phyloP scores from a whole-genome alignment of 2,113 vertebrate genomes.

The Cyanoliseus patagonus region DNA sequence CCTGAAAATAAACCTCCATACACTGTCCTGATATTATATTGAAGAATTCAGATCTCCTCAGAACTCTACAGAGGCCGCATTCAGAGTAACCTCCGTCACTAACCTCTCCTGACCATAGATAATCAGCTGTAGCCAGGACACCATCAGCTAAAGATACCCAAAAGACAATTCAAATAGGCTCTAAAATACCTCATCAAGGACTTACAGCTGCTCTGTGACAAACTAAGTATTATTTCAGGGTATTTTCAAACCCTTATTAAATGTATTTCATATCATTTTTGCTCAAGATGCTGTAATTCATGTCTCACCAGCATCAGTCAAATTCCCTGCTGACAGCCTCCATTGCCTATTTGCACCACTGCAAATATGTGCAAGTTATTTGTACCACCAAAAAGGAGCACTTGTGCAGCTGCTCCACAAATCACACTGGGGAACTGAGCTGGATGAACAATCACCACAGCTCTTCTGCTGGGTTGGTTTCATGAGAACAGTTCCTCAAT shows the following conservation, averaged over 20 bases:
- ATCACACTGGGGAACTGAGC: fast-evolving
- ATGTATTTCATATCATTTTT: background rate
- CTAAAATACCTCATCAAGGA: background rate
- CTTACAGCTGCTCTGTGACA: background rate
- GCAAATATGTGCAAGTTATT: background rate
- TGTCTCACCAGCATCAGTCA: background rate
- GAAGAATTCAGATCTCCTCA: background rate
- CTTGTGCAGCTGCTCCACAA: background rate
- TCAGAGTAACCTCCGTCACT: background rate
- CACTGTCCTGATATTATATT: background rate
- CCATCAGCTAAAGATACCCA: background rate
- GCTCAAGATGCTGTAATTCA: background rate
- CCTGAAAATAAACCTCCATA: background rate
- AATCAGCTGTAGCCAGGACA: background rate
- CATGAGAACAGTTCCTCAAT: background rate
- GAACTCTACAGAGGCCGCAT: background rate
- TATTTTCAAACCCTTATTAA: background rate
- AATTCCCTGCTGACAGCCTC: background rate
- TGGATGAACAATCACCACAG: background rate
- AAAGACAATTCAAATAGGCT: background rate
- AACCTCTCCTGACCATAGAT: background rate
- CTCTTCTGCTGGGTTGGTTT: background rate
- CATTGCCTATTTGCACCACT: background rate
- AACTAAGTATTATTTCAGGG: background rate
- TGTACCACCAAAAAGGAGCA: background rate